phyloP scores from a whole-genome alignment of 1,140 invertebrate species.

The Sycophaga agraensis region DNA sequence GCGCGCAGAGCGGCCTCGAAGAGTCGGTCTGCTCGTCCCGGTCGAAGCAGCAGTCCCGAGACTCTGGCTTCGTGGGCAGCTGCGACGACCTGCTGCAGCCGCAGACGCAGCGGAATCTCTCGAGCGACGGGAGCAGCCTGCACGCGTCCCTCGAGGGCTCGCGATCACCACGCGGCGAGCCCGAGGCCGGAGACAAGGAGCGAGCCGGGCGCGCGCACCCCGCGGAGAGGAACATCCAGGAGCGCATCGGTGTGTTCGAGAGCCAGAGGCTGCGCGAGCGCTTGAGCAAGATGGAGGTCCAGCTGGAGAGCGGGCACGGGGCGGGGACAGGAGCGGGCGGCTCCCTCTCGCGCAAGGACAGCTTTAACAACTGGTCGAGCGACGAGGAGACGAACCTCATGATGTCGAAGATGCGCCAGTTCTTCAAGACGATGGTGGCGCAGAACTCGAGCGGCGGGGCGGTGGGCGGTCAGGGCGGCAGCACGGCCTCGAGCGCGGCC shows the following conservation, averaged over 20 bases:
- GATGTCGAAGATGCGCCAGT: slow-evolving; percentile 92
- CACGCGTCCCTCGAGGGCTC: not conserved
- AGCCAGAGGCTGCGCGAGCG: slow-evolving; percentile 13
- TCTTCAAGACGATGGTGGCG: slow-evolving; percentile 85
- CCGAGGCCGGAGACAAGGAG: not conserved
- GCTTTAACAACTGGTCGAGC: slow-evolving; percentile 90
- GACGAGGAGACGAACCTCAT: slow-evolving; percentile 91
- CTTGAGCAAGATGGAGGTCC: slow-evolving; percentile 14
- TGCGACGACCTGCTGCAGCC: slow-evolving; percentile 80
- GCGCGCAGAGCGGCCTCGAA: not conserved
- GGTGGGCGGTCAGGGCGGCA: slow-evolving; percentile 22
- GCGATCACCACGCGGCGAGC: slow-evolving; percentile 15
- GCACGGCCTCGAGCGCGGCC: slow-evolving; percentile 53
- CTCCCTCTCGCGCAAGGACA: slow-evolving; percentile 76
- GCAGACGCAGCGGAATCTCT: slow-evolving; percentile 21
- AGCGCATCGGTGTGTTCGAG: slow-evolving; percentile 8
- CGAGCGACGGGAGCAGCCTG: not conserved
- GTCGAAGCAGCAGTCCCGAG: slow-evolving; percentile 76
- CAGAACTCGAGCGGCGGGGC: slow-evolving; percentile 61
- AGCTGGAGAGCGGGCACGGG: slow-evolving; percentile 16
- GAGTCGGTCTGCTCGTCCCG: slow-evolving; percentile 8
- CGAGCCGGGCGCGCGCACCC: not conserved
- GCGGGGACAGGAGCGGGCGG: slow-evolving; percentile 39
- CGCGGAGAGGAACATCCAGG: slow-evolving; percentile 17
- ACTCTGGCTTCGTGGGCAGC: slow-evolving; percentile 85